Conservation (phyloP, 1,140 invertebrate species). For the Zaprionus ornatus region DNA sequence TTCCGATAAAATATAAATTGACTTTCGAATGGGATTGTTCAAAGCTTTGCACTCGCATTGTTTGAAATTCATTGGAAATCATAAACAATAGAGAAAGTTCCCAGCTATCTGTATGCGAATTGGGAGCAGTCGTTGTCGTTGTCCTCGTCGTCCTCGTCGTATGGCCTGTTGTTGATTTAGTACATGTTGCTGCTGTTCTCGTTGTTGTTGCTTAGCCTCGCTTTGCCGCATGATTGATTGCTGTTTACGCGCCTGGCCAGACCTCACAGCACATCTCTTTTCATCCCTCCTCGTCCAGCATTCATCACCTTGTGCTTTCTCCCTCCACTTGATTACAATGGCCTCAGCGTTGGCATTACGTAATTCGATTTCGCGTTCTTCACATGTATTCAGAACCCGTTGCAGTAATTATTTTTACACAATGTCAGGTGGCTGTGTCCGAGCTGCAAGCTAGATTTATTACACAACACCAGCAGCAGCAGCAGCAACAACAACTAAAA, state of each 20-base stretch:
- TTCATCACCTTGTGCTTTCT: background rate
- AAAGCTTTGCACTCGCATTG: background rate
- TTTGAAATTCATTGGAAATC: conserved; percentile 6
- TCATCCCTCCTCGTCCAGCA: background rate
- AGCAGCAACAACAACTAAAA: background rate
- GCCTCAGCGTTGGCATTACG: conserved; percentile 26
- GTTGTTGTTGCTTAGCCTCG: conserved; percentile 24
- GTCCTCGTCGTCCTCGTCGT: background rate
- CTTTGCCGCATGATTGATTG: conserved; percentile 64
- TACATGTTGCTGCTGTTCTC: conserved; percentile 7
- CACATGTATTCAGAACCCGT: conserved; percentile 31
- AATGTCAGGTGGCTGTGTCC: conserved; percentile 37
- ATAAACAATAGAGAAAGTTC: conserved; percentile 18
- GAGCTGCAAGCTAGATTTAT: conserved; percentile 38
- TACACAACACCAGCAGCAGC: conserved; percentile 3
- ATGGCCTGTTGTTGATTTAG: conserved; percentile 15
- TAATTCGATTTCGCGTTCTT: conserved; percentile 52
- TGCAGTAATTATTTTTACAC: conserved; percentile 40
- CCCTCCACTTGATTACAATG: conserved; percentile 9
- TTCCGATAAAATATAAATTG: no score
- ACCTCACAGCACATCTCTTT: background rate
- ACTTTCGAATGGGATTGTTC: no score
- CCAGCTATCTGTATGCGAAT: conserved; percentile 13
- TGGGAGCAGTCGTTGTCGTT: conserved; percentile 7
- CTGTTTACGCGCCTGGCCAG: conserved; percentile 57